These are phyloP conservation scores for Thereva nobilitata DNA, from an alignment of 2,888 invertebrate species.

Conservation along the genomic window DNA sequence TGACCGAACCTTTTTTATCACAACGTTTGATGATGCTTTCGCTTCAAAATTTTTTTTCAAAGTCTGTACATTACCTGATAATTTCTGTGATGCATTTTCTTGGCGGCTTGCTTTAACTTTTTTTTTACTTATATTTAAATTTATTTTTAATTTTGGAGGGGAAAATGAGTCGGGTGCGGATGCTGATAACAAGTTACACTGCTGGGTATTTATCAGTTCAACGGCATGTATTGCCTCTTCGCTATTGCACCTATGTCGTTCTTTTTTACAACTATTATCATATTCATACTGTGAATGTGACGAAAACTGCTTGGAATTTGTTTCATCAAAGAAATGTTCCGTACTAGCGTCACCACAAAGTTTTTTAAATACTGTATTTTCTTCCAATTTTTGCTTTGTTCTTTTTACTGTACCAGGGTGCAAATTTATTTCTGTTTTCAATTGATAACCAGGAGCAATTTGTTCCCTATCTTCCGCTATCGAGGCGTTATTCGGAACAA, in stretches of 20 bases:
- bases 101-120: constrained; percentile 37
- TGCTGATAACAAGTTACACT: constrained; percentile 62
- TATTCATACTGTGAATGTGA: constrained; percentile 30
- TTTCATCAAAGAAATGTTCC: constrained; percentile 40
- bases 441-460: constrained; percentile 43
- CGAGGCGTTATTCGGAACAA: constrained; percentile 49
- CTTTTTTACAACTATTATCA: constrained; percentile 44
- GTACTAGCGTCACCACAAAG: constrained; percentile 51
- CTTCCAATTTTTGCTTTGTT: constrained; percentile 71
- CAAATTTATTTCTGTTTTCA: constrained; percentile 5
- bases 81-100: constrained; percentile 51
- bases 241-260: constrained; percentile 55
- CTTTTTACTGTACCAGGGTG: constrained; percentile 68
- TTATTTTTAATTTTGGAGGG: constrained; percentile 21
- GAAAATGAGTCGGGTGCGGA: constrained; percentile 64
- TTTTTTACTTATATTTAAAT: constrained; percentile 40
- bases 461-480: constrained; percentile 57
- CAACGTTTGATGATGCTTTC: constrained; percentile 58
- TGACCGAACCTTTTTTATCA: constrained; percentile 54
- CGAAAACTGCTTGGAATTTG: constrained; percentile 22
- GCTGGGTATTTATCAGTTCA: constrained; percentile 42
- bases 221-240: constrained; percentile 52
- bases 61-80: constrained; percentile 79
- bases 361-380: constrained; percentile 55
- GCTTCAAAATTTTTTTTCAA: constrained; percentile 89